phyloP scores from a whole-genome alignment of 1,140 invertebrate species.

The Medauroidea extradentata region DNA sequence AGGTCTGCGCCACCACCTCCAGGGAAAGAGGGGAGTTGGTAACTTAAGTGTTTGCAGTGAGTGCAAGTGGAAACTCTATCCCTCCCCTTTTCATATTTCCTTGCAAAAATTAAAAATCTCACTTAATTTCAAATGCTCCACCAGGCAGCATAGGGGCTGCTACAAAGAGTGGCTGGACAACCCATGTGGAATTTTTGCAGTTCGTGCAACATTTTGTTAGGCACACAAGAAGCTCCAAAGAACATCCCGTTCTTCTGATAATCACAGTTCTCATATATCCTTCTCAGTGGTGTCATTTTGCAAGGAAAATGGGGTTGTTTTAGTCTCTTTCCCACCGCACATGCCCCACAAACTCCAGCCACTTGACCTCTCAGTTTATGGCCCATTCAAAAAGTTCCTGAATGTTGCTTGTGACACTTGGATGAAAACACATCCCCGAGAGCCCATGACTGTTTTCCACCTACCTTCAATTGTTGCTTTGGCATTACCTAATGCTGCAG shows the following conservation, averaged over 20 bases:
- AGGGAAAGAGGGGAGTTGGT: constrained; percentile 38
- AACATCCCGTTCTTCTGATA: neutral
- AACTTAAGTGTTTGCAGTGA: constrained; percentile 31
- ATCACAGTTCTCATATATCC: neutral
- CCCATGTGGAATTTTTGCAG: constrained; percentile 15
- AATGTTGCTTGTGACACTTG: constrained; percentile 25
- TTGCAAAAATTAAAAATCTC: neutral
- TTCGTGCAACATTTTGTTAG: constrained; percentile 24
- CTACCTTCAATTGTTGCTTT: constrained; percentile 28
- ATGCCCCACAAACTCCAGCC: constrained; percentile 37
- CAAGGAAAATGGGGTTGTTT: constrained; percentile 25
- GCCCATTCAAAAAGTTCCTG: constrained; percentile 39
- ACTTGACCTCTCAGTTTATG: constrained; percentile 39
- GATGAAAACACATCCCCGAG: constrained; percentile 27
- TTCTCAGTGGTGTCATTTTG: neutral
- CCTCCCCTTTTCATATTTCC: constrained; percentile 3
- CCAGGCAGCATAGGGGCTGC: neutral
- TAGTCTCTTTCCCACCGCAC: constrained; percentile 30
- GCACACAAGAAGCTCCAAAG: constrained; percentile 11
- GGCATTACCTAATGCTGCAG: constrained; percentile 31
- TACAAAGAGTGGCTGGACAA: neutral
- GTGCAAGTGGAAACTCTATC: neutral
- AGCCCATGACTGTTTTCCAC: constrained; percentile 35
- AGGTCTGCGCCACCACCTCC: constrained; percentile 34
- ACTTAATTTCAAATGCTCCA: neutral